These are phyloP conservation scores for Ptychadena robeensis DNA, from an alignment of 2,797 vertebrate species.

Conservation along the genomic window DNA sequence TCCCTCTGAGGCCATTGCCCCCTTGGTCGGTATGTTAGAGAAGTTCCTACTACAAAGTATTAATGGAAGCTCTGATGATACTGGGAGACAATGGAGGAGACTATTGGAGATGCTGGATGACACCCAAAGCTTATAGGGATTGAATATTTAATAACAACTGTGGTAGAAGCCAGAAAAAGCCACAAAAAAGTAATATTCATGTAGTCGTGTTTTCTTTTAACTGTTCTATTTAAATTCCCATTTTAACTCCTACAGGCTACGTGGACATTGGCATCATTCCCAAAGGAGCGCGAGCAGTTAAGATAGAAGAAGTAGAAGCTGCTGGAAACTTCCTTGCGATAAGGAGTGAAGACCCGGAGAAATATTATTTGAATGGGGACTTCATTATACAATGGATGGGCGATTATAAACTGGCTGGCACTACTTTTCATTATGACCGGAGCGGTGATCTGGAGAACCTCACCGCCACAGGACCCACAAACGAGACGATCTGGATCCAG, in stretches of 20 bases:
- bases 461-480: constrained; percentile 90
- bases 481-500: constrained; percentile 90
- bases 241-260: constrained; percentile 79
- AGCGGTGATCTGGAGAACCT: constrained; percentile 92
- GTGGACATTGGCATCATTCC: constrained; percentile 93
- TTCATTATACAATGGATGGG: constrained; percentile 98
- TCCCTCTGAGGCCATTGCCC: too few relatives aligned
- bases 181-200: too few relatives aligned
- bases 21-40: too few relatives aligned
- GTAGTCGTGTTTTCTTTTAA: too few relatives aligned
- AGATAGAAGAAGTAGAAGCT: constrained; percentile 87
- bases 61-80: too few relatives aligned
- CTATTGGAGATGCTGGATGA: too few relatives aligned
- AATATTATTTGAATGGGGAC: constrained; percentile 93
- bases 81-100: too few relatives aligned
- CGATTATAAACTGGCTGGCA: constrained; percentile 90
- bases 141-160: too few relatives aligned
- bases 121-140: too few relatives aligned
- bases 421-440: constrained; percentile 88
- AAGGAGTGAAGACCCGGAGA: constrained; percentile 80
- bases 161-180: too few relatives aligned
- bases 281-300: constrained; percentile 90
- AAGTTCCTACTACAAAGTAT: too few relatives aligned
- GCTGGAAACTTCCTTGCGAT: constrained; percentile 94
- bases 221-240: neutral